phyloP scores from a whole-genome alignment of 2,113 vertebrate genomes.

The Pipra filicauda region DNA sequence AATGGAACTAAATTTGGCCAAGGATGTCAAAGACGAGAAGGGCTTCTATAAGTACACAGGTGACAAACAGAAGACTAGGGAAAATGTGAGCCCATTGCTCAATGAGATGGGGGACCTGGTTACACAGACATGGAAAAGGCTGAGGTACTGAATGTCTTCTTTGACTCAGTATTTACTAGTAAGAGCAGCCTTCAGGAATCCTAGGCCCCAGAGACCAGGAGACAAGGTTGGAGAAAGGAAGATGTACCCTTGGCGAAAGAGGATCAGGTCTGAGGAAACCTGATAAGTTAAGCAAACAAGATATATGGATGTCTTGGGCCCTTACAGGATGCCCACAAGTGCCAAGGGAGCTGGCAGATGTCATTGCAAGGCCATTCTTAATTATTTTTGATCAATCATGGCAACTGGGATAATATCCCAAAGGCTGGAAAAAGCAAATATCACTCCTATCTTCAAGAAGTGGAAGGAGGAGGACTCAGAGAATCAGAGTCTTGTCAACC shows the following conservation, averaged over 20 bases:
- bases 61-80: background rate
- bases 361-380: background rate
- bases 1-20: background rate
- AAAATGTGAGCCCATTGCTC: background rate
- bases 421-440: background rate
- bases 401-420: background rate
- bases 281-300: background rate
- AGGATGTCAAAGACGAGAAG: background rate
- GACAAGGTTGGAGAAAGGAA: background rate
- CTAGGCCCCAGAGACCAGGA: background rate
- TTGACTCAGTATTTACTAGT: background rate
- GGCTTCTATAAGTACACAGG: background rate
- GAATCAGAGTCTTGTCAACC: background rate
- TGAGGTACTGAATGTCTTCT: background rate
- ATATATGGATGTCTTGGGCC: accelerated
- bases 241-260: background rate
- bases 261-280: background rate
- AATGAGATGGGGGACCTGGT: background rate
- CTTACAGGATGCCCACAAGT: background rate
- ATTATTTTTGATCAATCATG: background rate
- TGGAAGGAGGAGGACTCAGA: background rate
- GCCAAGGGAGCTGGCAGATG: background rate
- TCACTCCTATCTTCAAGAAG: background rate
- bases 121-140: background rate
- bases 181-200: background rate